Evolutionary conservation across 2,113 vertebrate species (phyloP), one percentile per base, ranked within the genome.

Genomic region (Addax nasomaculatus): DNA sequence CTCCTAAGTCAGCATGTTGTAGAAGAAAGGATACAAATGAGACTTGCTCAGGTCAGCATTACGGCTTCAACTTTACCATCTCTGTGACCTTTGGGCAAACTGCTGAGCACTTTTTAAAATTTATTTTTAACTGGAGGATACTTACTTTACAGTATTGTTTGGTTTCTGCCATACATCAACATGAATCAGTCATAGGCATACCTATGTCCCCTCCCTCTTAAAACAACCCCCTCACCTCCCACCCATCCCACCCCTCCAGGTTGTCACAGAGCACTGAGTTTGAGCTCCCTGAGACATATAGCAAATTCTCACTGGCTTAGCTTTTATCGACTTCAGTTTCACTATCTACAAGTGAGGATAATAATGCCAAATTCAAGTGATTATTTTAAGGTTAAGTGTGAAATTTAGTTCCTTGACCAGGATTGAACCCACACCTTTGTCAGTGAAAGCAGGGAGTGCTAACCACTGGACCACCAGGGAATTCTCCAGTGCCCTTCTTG

Each of bases 281-380:
- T 25, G 36, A 43, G 70, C 21, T 73, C 36, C 36, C 70, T 73
- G 70, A 7, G 36, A 43, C 36, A 25, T 25, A 43, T 25, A 25
- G 70, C 36, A 43, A 73, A 73, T 73, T 73, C 70, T 25, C 70
- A 25, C 70, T 43, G 36, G 70, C 21, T 96, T 88, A 85, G 10
- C 30, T 85, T 76, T 85, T 55, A 64, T 60, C 45, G 33, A 9
- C 19, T 96, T 92, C 23, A 27, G 29, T 47, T 96, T 93, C 21
- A 14, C 64, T 86, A 29, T 23, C 53, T 83, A 64, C 15, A 73
- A 78, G 27, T 33, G 39, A 62, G 14, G 5, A 60, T 51, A 80
- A 58, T 30, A 92, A 58, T 64, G 57, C 19, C 17, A 73, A 39
- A 8, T 51, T 95, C 2, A 87, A 29, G 4, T 53, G 23, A 53